Percentiles rank a stretch among this genome's conserved stretches.
phyloP scores from a whole-genome alignment of 2,888 invertebrate genomes.

The Nebria brevicollis region DNA sequence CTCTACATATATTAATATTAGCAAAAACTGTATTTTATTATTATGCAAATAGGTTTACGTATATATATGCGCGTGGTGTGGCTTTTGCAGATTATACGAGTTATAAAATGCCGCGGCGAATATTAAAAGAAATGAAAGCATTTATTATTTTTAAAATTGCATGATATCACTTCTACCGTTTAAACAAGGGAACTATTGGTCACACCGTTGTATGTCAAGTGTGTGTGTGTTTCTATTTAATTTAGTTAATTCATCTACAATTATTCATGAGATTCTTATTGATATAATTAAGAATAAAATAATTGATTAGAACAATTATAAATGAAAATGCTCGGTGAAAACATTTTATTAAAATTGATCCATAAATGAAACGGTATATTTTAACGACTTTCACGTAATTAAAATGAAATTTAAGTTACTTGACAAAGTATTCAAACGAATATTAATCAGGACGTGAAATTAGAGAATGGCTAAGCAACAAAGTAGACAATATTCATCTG shows the following conservation, averaged over 20 bases:
- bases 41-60: slow-evolving; percentile 37
- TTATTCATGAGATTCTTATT: no score
- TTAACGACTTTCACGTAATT: no score
- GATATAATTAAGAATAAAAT: no score
- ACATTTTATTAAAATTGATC: no score
- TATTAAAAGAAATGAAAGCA: slow-evolving; percentile 47
- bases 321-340: no score
- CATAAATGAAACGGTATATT: no score
- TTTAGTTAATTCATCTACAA: no score
- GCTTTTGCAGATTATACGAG: slow-evolving; percentile 27
- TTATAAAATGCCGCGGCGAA: slow-evolving; percentile 42
- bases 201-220: no score
- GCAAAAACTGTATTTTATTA: slow-evolving; percentile 47
- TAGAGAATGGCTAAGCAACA: not conserved
- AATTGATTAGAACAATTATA: no score
- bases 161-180: not conserved
- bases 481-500: not conserved
- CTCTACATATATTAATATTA: slow-evolving; percentile 47
- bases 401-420: no score
- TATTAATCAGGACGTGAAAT: not conserved
- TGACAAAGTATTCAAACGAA: no score
- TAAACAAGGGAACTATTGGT: not conserved
- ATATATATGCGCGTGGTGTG: slow-evolving; percentile 18
- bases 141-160: slow-evolving; percentile 33
- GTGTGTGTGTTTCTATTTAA: no score